Evolutionary conservation across 2,888 invertebrate species (phyloP).

Genomic region (Eueremaeus valkanovi): DNA sequence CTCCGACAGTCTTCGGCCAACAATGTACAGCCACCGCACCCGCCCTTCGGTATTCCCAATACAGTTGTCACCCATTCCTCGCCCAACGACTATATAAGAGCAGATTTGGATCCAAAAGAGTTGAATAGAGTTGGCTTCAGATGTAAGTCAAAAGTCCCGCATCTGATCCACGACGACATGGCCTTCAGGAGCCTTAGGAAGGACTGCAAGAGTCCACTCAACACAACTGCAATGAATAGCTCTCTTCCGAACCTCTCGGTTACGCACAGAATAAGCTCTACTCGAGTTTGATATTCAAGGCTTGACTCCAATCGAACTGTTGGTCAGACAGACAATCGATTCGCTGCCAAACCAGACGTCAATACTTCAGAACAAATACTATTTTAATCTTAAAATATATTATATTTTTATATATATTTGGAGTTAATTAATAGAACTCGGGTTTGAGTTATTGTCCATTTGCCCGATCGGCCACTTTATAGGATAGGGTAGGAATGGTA

Average conservation of each 20-base stretch:
- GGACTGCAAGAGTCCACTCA: slow-evolving; percentile 55
- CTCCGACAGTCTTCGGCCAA: slow-evolving; percentile 43
- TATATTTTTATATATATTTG: too few relatives aligned
- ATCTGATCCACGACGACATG: slow-evolving; percentile 74
- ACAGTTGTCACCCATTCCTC: slow-evolving; percentile 68
- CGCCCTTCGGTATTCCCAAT: slow-evolving; percentile 83
- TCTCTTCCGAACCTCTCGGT: background rate
- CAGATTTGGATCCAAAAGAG: slow-evolving; percentile 52
- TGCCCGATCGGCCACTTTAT: too few relatives aligned
- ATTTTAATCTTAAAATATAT: background rate
- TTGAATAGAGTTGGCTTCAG: slow-evolving; percentile 27
- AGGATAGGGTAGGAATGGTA: too few relatives aligned
- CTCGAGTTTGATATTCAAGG: background rate
- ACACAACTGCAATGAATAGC: background rate
- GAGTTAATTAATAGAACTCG: too few relatives aligned
- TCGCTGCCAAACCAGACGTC: background rate
- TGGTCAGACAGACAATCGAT: background rate
- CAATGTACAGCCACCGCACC: slow-evolving; percentile 69
- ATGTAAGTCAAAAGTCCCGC: slow-evolving; percentile 41
- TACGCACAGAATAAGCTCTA: background rate
- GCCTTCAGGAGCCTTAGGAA: slow-evolving; percentile 79
- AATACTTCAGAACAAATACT: too few relatives aligned
- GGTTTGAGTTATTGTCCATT: too few relatives aligned
- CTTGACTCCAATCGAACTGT: background rate
- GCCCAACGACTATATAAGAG: slow-evolving; percentile 77